phyloP scores from a whole-genome alignment of 2,113 vertebrate species.

The Pachyramphus minor region DNA sequence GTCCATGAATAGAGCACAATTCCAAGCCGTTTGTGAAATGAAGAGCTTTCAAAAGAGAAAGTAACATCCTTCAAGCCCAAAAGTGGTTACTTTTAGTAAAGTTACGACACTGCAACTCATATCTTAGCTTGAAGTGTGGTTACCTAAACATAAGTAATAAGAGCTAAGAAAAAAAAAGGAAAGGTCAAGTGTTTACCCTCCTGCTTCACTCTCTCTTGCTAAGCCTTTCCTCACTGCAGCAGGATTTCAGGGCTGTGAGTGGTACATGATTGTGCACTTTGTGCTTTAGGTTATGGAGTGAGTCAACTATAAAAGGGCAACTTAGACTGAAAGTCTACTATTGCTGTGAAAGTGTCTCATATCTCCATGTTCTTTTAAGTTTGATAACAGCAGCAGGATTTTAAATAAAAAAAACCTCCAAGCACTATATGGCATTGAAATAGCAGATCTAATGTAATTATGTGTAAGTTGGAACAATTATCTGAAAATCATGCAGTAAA shows the following conservation, averaged over 20 bases:
- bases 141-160: neutral
- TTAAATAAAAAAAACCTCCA: neutral
- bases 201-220: neutral
- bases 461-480: slow-evolving; percentile 14
- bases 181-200: neutral
- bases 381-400: neutral
- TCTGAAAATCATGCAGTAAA: neutral
- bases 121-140: neutral
- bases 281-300: neutral
- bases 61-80: neutral
- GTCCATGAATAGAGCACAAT: neutral
- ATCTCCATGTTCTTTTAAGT: neutral
- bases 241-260: neutral
- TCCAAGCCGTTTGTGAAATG: neutral
- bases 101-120: neutral
- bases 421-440: neutral
- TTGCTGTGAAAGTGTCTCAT: neutral
- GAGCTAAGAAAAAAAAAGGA: neutral
- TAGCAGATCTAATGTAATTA: neutral
- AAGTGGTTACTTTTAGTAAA: neutral
- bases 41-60: neutral
- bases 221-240: neutral
- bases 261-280: neutral
- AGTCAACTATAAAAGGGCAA: neutral
- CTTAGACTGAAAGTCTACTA: neutral